Conservation (phyloP, 1,140 invertebrate genomes). For the Ruditapes philippinarum region DNA sequence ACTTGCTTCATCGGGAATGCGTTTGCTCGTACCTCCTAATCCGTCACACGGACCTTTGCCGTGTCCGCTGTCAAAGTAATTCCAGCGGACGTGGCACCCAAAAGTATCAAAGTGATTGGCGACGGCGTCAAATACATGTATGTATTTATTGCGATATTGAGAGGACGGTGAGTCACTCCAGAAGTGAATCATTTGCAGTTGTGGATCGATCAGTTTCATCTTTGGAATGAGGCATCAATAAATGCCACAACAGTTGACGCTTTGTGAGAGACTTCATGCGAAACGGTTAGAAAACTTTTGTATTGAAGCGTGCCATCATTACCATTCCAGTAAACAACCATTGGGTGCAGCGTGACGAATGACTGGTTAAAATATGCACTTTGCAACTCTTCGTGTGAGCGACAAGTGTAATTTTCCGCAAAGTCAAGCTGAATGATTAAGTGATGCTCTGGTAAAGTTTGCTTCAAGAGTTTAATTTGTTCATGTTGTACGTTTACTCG, state of each 20-base stretch:
- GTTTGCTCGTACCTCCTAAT: too few relatives aligned
- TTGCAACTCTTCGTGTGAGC: conserved; percentile 66
- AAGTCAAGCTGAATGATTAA: too few relatives aligned
- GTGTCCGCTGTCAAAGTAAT: too few relatives aligned
- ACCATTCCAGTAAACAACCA: conserved; percentile 44
- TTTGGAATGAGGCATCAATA: neutral
- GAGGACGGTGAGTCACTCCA: too few relatives aligned
- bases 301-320: neutral
- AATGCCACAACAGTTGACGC: neutral
- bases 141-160: conserved; percentile 15
- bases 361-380: conserved; percentile 59
- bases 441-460: too few relatives aligned
- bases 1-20: conserved; percentile 19
- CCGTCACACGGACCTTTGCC: too few relatives aligned
- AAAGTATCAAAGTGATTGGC: neutral
- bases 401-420: too few relatives aligned
- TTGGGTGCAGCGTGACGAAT: conserved; percentile 58
- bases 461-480: too few relatives aligned
- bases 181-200: too few relatives aligned
- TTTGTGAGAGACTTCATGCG: neutral
- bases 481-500: too few relatives aligned
- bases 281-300: neutral
- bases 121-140: neutral
- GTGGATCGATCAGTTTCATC: too few relatives aligned
- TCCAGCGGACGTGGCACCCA: too few relatives aligned